Evolutionary conservation across 2,797 vertebrate genomes (phyloP), one percentile per base, ranked within the genome.

Genomic region (Microctenopoma steveboyesi): DNA sequence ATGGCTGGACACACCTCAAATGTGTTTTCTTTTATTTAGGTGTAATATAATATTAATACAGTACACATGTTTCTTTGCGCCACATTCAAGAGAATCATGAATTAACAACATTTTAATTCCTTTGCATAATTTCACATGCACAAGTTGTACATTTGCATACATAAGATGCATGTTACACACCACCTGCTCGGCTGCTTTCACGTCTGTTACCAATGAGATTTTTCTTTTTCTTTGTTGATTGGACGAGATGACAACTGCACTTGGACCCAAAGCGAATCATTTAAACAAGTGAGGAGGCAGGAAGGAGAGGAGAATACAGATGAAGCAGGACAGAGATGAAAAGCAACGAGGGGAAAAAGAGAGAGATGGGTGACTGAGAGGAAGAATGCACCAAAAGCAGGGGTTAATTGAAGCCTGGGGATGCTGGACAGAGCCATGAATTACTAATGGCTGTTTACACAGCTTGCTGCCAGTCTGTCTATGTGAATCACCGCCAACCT

Each of bases 391-490:
- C 62, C 74, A 63, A 85, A 74, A 73, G 51, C 60, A 69, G 64
- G 87, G 91, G 91, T 92, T 93, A 92, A 94, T 91, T 91, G 90
- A 92, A 89, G 90, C 85, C 82, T 14, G 64, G 72, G 85, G 88
- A 86, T 76, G 79, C 78, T 87, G 91, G 90, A 89, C 83, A 52
- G 82, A 88, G 84, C 86, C 90, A 90, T 91, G 88, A 93, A 93
- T 93, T 86, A 91, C 92, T 92, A 91, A 94, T 93, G 84, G 88
- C 60, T 92, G 90, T 93, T 93, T 92, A 91, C 88, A 91, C 92
- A 91, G 87, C 84, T 90, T 83, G 79, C 87, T 86, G 86, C 85
- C 88, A 88, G 86, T 70, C 81, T 83, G 88, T 87, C 88, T 66
- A 78, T 82, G 91, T 90, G 79, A 93, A 92, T 92, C 91, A 89